Base-by-base conservation (phyloP, 2,113 vertebrate species). In the Microtus montanus region DNA sequence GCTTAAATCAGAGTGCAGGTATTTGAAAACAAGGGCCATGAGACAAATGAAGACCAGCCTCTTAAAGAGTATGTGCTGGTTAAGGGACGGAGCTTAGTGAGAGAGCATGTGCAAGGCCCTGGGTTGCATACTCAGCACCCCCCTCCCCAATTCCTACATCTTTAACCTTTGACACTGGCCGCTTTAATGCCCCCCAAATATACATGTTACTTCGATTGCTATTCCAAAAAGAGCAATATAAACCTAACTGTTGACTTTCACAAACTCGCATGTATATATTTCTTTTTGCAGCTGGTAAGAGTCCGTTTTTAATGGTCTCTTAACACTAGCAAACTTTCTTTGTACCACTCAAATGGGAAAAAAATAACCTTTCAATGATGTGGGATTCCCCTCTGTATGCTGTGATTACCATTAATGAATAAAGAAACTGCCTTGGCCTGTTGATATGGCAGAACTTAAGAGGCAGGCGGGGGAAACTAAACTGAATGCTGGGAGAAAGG, bases 351-450 rank as follows among this genome's bases (percentile, higher is more conserved):
- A 88, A 7, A 64, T 28, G 28, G 17, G 17, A 35, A n/a, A 24
- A 74, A 74, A 38, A 97, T 93, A 97, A 92, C 66, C 49, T 94
- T 86, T 86, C 79, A 93, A 58, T 58, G 58, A 58, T 58, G 19
- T 58, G 58, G 54, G 58, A 22, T 20, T 58, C 58, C 58, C 58
- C 58, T 58, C 58, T 58, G 58, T 58, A 58, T 20, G 19, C 19
- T 58, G 58, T 58, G 19, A 58, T 58, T 58, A 58, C 19, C 54
- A 19, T 58, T 58, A 58, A 58, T 58, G 54, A 58, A 58, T 58
- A 58, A 58, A 58, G 54, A 58, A 58, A 58, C 17, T 58, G 54
- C 54, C 54, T 58, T 58, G 54, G 54, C 54, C 54, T 58, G 54
- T 58, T 19, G 54, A 58, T 58, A 58, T 15, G 54, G 17, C 54